Evolutionary conservation across 2,888 invertebrate species (phyloP).

Genomic region (Ennomos fuscantarius): DNA sequence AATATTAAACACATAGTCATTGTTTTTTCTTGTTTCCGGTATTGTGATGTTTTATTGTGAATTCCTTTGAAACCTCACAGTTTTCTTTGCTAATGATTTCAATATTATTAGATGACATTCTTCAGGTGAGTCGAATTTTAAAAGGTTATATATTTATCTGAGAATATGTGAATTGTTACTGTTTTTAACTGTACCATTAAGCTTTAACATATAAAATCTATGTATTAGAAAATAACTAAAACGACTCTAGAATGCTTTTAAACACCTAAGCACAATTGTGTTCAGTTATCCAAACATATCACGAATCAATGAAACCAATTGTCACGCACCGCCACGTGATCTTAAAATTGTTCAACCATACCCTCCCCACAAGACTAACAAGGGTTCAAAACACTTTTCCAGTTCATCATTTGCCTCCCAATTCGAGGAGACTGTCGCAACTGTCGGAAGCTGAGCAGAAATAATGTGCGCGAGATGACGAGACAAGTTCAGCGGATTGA

Average conservation of each 20-base stretch:
- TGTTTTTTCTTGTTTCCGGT: constrained; percentile 21
- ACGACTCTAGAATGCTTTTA: too few relatives aligned
- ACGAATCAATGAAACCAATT: background rate
- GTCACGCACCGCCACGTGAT: background rate
- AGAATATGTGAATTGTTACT: too few relatives aligned
- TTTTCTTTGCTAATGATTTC: too few relatives aligned
- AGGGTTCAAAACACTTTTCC: constrained; percentile 35
- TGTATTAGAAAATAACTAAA: too few relatives aligned
- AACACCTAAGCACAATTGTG: too few relatives aligned
- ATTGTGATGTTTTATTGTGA: constrained; percentile 1
- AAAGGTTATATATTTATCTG: too few relatives aligned
- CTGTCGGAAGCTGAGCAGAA: constrained; percentile 59
- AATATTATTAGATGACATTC: too few relatives aligned
- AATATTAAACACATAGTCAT: constrained; percentile 31
- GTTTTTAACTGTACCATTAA: too few relatives aligned
- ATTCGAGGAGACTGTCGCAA: constrained; percentile 52
- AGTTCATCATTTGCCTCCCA: constrained; percentile 31
- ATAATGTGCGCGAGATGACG: constrained; percentile 67
- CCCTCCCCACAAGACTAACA: constrained; percentile 12
- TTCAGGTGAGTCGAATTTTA: too few relatives aligned
- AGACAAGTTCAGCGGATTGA: constrained; percentile 61
- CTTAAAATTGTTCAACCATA: background rate
- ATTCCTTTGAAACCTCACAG: too few relatives aligned
- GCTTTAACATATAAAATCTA: too few relatives aligned
- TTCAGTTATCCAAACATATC: too few relatives aligned